Evolutionary conservation across 2,797 vertebrate genomes (phyloP).

Genomic region (Alcedo quadribrachys): DNA sequence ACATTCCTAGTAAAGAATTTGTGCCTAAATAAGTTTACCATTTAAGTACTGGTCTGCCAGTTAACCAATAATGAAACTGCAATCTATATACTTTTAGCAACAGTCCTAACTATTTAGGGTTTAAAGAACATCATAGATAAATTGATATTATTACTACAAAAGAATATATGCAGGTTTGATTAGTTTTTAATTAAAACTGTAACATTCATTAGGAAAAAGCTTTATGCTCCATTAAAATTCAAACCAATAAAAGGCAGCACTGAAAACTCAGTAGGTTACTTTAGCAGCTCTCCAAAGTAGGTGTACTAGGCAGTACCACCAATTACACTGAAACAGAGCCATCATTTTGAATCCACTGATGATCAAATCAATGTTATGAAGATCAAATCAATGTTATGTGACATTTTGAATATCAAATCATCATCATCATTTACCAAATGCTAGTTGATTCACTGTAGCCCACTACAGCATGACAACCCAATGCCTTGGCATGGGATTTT

Average conservation of each 20-base stretch:
- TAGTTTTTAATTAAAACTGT: neutral
- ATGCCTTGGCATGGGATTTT: conserved; percentile 98
- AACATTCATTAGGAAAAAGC: neutral
- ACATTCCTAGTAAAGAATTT: neutral
- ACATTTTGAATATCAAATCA: conserved; percentile 54
- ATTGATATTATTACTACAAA: neutral
- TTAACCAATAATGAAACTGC: neutral
- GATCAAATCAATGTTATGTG: neutral
- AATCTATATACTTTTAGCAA: neutral
- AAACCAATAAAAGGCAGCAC: neutral
- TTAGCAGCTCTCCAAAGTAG: neutral
- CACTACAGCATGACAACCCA: conserved; percentile 97
- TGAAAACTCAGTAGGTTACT: neutral
- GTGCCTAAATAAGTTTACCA: neutral
- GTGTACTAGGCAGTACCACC: neutral
- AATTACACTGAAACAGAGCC: neutral
- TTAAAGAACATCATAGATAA: neutral
- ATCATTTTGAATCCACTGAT: neutral
- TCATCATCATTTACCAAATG: conserved; percentile 89
- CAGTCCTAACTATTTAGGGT: neutral
- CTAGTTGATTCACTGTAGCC: conserved; percentile 99
- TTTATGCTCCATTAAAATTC: neutral
- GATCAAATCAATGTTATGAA: neutral
- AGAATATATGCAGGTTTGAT: neutral
- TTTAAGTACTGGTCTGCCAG: conserved; percentile 35